Evolutionary conservation across 2,888 invertebrate genomes (phyloP).

Genomic region (Meliscaeva auricollis): DNA sequence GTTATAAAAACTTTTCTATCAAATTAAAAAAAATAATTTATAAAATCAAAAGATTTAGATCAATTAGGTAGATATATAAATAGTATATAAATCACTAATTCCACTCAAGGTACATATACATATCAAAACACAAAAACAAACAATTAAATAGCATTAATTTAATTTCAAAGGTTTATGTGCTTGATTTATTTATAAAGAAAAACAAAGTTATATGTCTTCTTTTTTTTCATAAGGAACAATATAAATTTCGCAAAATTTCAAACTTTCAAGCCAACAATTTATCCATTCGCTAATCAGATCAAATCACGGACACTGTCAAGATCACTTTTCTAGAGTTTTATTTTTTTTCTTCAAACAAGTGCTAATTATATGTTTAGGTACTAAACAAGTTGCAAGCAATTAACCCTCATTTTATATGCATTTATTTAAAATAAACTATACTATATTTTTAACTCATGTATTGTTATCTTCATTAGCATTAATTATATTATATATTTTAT

Average conservation of each 20-base stretch:
- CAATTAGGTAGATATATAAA: too few relatives aligned
- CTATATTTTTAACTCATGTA: neutral
- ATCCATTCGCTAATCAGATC: slow-evolving; percentile 20
- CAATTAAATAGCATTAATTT: too few relatives aligned
- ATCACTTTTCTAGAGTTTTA: neutral
- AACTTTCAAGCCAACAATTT: neutral
- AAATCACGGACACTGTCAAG: slow-evolving; percentile 23
- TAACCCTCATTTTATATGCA: slow-evolving; percentile 5
- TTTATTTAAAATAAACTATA: neutral
- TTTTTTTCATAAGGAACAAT: neutral
- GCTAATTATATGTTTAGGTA: slow-evolving; percentile 14
- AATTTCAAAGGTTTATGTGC: too few relatives aligned
- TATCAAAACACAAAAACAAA: too few relatives aligned
- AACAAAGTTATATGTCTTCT: too few relatives aligned
- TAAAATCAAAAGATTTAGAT: too few relatives aligned
- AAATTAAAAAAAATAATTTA: too few relatives aligned
- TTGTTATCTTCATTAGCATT: slow-evolving; percentile 44
- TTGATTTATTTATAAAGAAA: too few relatives aligned
- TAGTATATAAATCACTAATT: too few relatives aligned
- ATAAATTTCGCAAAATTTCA: neutral
- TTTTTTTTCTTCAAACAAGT: slow-evolving; percentile 5
- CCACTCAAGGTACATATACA: too few relatives aligned
- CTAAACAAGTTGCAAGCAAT: slow-evolving; percentile 34
- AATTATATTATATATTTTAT: slow-evolving; percentile 27
- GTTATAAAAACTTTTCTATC: too few relatives aligned